A percentile compares a stretch with the other conserved stretches of the same genome.
These are phyloP conservation scores for Drosophila affinis DNA, from an alignment of 2,888 invertebrate genomes.

Conservation along the genomic window DNA sequence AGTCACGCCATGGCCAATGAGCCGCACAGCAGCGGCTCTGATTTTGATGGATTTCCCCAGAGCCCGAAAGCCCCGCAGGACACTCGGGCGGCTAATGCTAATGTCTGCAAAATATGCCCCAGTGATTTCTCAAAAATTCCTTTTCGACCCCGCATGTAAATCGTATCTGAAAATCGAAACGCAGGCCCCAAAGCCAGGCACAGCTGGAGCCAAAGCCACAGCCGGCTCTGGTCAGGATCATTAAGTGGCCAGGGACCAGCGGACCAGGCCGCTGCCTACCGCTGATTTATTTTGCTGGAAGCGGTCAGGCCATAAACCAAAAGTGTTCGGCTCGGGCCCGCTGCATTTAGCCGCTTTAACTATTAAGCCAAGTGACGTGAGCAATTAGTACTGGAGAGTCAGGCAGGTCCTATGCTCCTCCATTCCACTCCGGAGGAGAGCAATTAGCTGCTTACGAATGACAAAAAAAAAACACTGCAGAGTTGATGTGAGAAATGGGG, in stretches of 20 bases:
- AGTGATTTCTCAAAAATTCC: slow-evolving; percentile 64
- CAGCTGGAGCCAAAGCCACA: slow-evolving; percentile 58
- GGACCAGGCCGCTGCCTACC: slow-evolving; percentile 47
- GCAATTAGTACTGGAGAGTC: slow-evolving; percentile 64
- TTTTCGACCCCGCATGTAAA: slow-evolving; percentile 54
- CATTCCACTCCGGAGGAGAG: background rate
- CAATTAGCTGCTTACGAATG: slow-evolving; percentile 56
- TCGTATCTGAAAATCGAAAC: slow-evolving; percentile 60
- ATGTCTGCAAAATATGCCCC: slow-evolving; percentile 8
- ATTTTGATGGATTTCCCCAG: slow-evolving; percentile 66
- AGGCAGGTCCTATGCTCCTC: slow-evolving; percentile 5
- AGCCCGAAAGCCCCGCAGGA: slow-evolving; percentile 57
- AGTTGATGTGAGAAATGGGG: slow-evolving; percentile 20
- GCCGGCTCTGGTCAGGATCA: slow-evolving; percentile 27
- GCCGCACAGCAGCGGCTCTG: slow-evolving; percentile 29
- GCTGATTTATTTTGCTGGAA: slow-evolving; percentile 68
- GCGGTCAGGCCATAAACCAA: slow-evolving; percentile 69
- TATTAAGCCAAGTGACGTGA: slow-evolving; percentile 54
- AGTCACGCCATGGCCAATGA: slow-evolving; percentile 62
- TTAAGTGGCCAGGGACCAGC: slow-evolving; percentile 33
- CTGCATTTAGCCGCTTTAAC: slow-evolving; percentile 45
- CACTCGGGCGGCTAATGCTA: slow-evolving; percentile 34
- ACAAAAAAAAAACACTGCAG: slow-evolving; percentile 49
- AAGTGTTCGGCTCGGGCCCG: slow-evolving; percentile 35
- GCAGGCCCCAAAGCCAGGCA: slow-evolving; percentile 1